Evolutionary conservation across 2,113 vertebrate species (phyloP).

Genomic region (Mungos mungo): DNA sequence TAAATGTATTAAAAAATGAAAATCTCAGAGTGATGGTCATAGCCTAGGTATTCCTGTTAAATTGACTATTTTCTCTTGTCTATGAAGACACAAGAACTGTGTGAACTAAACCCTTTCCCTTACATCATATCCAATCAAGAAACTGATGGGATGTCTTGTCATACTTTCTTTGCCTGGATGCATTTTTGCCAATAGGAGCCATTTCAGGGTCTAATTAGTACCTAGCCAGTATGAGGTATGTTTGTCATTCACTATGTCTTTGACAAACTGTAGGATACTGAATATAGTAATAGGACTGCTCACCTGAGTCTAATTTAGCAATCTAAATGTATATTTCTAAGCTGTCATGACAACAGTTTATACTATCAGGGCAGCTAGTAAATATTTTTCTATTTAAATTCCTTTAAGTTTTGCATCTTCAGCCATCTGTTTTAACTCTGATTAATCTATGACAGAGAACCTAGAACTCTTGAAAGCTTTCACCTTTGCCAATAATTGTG

Average conservation of each 20-base stretch:
- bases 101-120: background rate
- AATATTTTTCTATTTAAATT: background rate
- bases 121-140: background rate
- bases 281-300: background rate
- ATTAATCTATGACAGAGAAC: background rate
- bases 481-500: background rate
- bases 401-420: background rate
- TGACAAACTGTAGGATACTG: background rate
- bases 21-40: background rate
- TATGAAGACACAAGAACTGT: background rate
- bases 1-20: background rate
- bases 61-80: background rate
- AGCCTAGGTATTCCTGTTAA: background rate
- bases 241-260: background rate
- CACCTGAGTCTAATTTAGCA: background rate
- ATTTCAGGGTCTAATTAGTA: background rate
- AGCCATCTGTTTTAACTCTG: background rate
- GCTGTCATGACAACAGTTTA: background rate
- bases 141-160: background rate
- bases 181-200: background rate
- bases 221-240: background rate
- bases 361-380: background rate
- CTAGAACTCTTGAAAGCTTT: background rate
- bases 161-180: background rate
- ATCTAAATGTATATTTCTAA: background rate